Conservation (phyloP, 2,113 vertebrate species). For the Pristiophorus japonicus region DNA sequence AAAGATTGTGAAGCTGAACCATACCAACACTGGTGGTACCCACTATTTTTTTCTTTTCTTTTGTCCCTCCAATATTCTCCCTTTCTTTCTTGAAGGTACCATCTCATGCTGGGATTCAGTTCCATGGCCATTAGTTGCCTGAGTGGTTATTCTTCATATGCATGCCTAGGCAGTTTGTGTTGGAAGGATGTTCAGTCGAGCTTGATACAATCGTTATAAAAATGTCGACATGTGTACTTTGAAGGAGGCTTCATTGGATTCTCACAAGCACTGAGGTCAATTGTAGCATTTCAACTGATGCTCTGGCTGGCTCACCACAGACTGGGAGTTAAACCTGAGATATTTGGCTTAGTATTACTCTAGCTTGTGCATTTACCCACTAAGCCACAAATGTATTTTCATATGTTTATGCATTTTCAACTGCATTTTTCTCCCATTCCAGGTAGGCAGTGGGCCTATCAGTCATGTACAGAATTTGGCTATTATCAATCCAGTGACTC, state of each 20-base stretch:
- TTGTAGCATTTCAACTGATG: neutral
- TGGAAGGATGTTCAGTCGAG: neutral
- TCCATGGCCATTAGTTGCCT: neutral
- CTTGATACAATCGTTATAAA: neutral
- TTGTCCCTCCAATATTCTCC: neutral
- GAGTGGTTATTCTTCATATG: neutral
- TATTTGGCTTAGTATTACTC: neutral
- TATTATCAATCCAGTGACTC: slow-evolving; percentile 62
- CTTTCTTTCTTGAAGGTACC: neutral
- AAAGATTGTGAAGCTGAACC: neutral
- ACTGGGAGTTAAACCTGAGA: neutral
- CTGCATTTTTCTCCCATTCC: neutral
- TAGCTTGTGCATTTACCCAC: neutral
- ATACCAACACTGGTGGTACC: neutral
- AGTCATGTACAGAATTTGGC: slow-evolving; percentile 65
- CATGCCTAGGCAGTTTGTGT: neutral
- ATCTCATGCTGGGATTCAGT: neutral
- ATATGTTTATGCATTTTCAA: neutral
- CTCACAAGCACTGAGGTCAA: neutral
- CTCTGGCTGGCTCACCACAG: neutral
- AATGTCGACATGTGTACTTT: neutral
- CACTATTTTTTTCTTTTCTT: no score
- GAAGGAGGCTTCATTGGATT: neutral
- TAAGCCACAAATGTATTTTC: neutral
- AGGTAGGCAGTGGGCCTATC: slow-evolving; percentile 56